A percentile compares a stretch with the other conserved stretches of the same genome.
These are phyloP conservation scores for Iselma pallidipennis DNA, from an alignment of 2,888 invertebrate species.

Conservation along the genomic window DNA sequence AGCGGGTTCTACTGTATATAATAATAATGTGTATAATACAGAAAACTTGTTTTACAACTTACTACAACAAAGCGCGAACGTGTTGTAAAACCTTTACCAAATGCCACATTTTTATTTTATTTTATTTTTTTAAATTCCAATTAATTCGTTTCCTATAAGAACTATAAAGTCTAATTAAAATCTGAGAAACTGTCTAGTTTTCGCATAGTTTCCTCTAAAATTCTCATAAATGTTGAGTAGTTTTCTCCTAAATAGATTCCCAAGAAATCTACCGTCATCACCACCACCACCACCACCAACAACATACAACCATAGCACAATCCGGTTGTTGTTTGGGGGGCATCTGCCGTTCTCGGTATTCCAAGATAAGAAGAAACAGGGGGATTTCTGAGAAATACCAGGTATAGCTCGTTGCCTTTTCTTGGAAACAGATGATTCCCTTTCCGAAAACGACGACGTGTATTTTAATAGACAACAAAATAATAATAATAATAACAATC, in stretches of 20 bases:
- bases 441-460: neutral
- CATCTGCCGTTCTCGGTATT: constrained; percentile 30
- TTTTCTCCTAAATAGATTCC: constrained; percentile 3
- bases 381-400: constrained; percentile 33
- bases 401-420: constrained; percentile 35
- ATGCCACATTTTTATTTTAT: no score
- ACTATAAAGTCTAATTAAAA: neutral
- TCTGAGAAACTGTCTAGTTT: neutral
- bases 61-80: neutral
- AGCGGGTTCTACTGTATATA: no score
- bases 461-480: neutral
- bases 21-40: neutral
- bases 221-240: constrained; percentile 16
- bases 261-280: neutral
- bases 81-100: neutral
- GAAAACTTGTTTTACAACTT: neutral
- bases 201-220: constrained; percentile 14
- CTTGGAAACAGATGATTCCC: constrained; percentile 29
- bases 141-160: no score
- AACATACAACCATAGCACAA: no score
- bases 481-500: neutral
- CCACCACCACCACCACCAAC: neutral
- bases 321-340: neutral
- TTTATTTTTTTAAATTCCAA: no score
- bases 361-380: constrained; percentile 18